Percentiles rank a stretch among this genome's conserved stretches.
These are phyloP conservation scores for Archips crataeganus DNA, from an alignment of 2,888 invertebrate genomes.

Conservation along the genomic window DNA sequence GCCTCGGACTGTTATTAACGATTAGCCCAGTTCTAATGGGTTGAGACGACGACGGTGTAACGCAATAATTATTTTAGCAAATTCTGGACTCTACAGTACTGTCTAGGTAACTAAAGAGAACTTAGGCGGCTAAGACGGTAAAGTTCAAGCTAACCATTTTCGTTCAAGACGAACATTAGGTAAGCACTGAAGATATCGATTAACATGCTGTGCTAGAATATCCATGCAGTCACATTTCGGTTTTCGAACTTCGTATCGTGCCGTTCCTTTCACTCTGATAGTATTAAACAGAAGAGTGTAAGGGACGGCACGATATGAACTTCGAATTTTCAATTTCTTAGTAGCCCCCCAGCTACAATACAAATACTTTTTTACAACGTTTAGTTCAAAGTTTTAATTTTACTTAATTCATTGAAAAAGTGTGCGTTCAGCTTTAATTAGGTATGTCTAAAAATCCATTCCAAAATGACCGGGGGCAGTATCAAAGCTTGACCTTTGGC, in stretches of 20 bases:
- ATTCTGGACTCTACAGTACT: conserved; percentile 3
- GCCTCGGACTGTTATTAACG: background rate
- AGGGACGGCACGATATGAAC: too few relatives aligned
- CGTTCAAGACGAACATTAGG: conserved; percentile 21
- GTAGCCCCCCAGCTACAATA: too few relatives aligned
- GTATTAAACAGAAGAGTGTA: too few relatives aligned
- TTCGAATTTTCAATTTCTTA: too few relatives aligned
- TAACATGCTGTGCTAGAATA: conserved; percentile 10
- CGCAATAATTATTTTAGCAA: conserved; percentile 9
- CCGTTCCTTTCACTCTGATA: too few relatives aligned
- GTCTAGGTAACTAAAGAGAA: conserved; percentile 11
- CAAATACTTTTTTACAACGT: too few relatives aligned
- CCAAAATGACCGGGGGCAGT: background rate
- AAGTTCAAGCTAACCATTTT: conserved; percentile 20
- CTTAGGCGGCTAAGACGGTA: conserved; percentile 8
- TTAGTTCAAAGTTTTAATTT: too few relatives aligned
- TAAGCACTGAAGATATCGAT: background rate
- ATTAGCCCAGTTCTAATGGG: background rate
- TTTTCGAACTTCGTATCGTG: too few relatives aligned
- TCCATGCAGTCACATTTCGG: background rate
- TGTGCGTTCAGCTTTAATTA: background rate
- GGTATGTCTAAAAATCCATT: background rate
- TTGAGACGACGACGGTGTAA: background rate
- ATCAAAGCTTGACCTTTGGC: conserved; percentile 8
- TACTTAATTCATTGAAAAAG: too few relatives aligned